Base-by-base conservation (phyloP, 2,113 vertebrate species). In the Eublepharis macularius region DNA sequence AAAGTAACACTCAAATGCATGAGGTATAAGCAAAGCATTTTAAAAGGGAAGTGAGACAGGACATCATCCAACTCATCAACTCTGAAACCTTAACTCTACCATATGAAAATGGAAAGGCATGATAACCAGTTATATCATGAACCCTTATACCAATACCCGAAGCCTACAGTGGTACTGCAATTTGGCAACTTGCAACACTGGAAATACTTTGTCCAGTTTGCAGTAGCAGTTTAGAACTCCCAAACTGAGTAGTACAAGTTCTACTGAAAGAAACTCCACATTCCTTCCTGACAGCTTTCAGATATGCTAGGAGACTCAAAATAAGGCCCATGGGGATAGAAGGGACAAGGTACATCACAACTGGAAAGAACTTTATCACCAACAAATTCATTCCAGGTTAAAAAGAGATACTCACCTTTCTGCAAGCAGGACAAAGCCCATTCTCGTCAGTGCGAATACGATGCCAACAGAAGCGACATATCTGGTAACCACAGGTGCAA, bases 391-490 rank as follows among this genome's bases (percentile, higher is more conserved):
- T 88, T 79, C 84, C 7, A 68, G 54, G 0, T 81, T 81, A 78
- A 91, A 93, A 69, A 82, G 51, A 92, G 84, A 86, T 86, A 94
- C 92, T 94, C 96, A 99, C 99, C 98, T 99, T 99, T 98, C 99
- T 98, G 95, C 99, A 99, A 92, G 99, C 99, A 92, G 99, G 99
- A 95, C 99, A 99, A 92, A 99, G 99, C 91, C 98, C 98, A 81
- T 99, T 99, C 95, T 99, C 98, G 90, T 99, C 99, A 97, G 99
- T 99, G 95, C 99, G 98, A 93, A 99, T 99, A 94, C 99, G 97
- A 94, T 99, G 99, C 99, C 98, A 99, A 97, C 98, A 99, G 96
- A 99, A 99, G 92, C 99, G 98, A 95, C 99, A 99, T 89, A 99
- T 99, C 96, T 99, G 98, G 95, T 99, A 99, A 95, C 98, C 98